Evolutionary conservation across 2,888 invertebrate species (phyloP), one percentile per base, ranked within the genome.

Genomic region (Rhimphoctona megacephalus): DNA sequence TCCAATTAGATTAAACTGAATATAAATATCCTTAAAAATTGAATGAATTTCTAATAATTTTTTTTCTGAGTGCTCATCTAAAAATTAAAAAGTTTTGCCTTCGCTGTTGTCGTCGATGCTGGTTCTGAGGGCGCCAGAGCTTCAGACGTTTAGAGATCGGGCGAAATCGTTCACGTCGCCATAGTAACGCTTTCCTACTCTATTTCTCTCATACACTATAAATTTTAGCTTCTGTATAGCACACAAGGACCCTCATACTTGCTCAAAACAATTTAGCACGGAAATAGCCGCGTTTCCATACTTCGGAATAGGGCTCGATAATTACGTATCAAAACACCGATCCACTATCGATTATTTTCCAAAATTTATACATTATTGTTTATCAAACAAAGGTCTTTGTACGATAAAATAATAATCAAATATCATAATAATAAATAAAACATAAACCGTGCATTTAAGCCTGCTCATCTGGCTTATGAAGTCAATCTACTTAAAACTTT

Each of bases 161-260:
- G 89, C 72, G 22, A 81, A 85, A 85, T 84, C 86, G 83, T 83
- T 84, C 36, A 79, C 49, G 88, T 89, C 69, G 70, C 81, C 89
- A 88, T 89, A 88, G 88, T 64, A 88, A 89, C 89, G 61, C 83
- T 88, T 84, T 87, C 82, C 72, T 81, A 69, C 79, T 67, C 69
- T 46, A 70, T 78, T 77, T 81, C 61, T 70, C 66, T 79, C 39
- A 25, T 25, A 19, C 25, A 25, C 69, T 39, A 22, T 25, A 78
- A 54, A 78, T 52, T 78, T 78, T 77, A 46, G 30, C 67, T 39
- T 36, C 66, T 30, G 25, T 54, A 52, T 30, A 67, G 22, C 54
- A 39, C 9, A 6, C 19, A 52, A 66, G 52, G 49, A 33, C 43
- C 43, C 52, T 39, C 6, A 22, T 43, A 57, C 39, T 30, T 30